These are phyloP conservation scores for Pristiophorus japonicus DNA, from an alignment of 2,113 vertebrate genomes.

Conservation along the genomic window DNA sequence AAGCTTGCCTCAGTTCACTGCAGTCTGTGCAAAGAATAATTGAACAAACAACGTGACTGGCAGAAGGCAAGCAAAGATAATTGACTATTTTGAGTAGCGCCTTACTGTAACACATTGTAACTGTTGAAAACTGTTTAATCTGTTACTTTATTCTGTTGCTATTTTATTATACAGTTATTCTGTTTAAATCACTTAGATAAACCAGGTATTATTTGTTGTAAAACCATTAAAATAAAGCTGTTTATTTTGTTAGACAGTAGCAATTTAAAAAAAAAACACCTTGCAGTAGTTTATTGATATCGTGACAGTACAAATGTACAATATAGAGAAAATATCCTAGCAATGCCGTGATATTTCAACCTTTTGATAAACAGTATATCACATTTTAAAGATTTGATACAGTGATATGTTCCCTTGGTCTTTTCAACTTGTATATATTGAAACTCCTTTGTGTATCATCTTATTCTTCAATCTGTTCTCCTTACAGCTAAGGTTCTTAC, in stretches of 20 bases:
- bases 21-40: slow-evolving; percentile 20
- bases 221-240: not conserved
- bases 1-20: not conserved
- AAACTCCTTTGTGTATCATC: not conserved
- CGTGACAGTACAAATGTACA: not conserved
- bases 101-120: not conserved
- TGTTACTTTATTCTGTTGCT: not conserved
- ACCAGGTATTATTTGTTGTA: not conserved
- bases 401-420: not conserved
- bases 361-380: not conserved
- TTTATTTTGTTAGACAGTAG: not conserved
- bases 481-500: not conserved
- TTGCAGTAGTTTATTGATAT: not conserved
- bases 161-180: not conserved
- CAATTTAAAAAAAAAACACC: not conserved
- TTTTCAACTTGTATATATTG: not conserved
- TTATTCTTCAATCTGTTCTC: not conserved
- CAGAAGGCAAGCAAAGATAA: slow-evolving; percentile 29
- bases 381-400: not conserved
- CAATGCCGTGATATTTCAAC: not conserved
- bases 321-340: not conserved
- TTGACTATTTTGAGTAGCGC: slow-evolving; percentile 11
- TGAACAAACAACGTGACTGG: slow-evolving; percentile 4
- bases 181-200: not conserved
- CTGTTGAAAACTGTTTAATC: not conserved